Evolutionary conservation across 2,797 vertebrate genomes (phyloP), one percentile per base, ranked within the genome.

Genomic region (Cercopithecus diana): DNA sequence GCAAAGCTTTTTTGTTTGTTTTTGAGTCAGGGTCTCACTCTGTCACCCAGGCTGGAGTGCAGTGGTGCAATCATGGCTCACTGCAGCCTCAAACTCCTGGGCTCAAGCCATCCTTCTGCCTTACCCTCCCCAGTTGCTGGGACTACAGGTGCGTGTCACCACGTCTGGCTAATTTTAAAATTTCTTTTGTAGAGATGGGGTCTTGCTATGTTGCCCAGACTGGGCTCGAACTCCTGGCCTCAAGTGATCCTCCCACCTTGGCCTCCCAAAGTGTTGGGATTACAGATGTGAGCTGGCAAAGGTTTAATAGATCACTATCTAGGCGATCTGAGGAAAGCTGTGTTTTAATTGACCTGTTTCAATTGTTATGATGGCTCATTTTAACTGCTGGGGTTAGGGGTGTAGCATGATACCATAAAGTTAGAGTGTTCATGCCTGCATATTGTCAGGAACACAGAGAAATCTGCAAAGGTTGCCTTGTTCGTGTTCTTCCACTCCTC

Each of bases 281-380:
- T 70, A 70, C 33, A 64, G 61, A 30, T 30, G 19, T 19, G 17
- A 64, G 28, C 13, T 30, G 30, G 58, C 28, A 64, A 14, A 33
- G 28, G 28, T 64, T 92, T 30, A 88, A 0, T 57, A 94, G 79
- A 43, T 76, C n/a, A 75, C 36, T 83, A n/a, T 96, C 48, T 83
- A 64, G 80, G 93, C 96, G 39, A 77, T 86, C 43, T 73, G 67
- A 93, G 92, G 76, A 85, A 92, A 95, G 41, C 48, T 81, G 36
- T 30, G 36, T 70, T 81, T 33, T 41, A 86, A 86, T 41, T 0
- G 13, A 72, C 79, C 45, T 96, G 67, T 95, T 92, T 45, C 9
- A 9, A 26, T 82, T 88, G 39, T 92, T 81, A 36, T 43, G 64
- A 50, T 64, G 57, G 33, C 79, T 96, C 43, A 36, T 30, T 83